phyloP scores from a whole-genome alignment of 1,140 invertebrate species.

The Apis mellifera region DNA sequence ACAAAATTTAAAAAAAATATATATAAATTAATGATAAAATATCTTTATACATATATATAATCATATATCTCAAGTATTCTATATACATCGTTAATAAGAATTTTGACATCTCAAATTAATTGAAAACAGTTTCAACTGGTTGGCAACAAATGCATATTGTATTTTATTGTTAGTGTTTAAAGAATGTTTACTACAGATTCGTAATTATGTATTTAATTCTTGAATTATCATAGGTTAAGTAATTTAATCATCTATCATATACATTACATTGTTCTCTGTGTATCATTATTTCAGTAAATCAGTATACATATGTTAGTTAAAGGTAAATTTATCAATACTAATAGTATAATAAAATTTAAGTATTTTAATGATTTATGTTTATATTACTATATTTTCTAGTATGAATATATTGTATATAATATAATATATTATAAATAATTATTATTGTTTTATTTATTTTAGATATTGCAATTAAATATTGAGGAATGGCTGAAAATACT shows the following conservation, averaged over 20 bases:
- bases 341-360: not conserved
- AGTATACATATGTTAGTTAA: not conserved
- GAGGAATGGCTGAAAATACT: constrained; percentile 75
- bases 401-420: not conserved
- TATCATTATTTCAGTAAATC: not conserved
- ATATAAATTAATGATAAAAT: constrained; percentile 9
- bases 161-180: constrained; percentile 39
- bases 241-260: not conserved
- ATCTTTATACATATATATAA: not conserved
- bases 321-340: not conserved
- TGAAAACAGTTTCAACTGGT: constrained; percentile 2
- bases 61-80: constrained; percentile 2
- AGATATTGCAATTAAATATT: constrained; percentile 46
- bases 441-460: constrained; percentile 35
- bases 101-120: constrained; percentile 26
- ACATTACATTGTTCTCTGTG: not conserved
- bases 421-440: not conserved
- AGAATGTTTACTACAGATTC: not conserved
- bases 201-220: not conserved
- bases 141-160: constrained; percentile 36
- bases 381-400: not conserved
- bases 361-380: not conserved
- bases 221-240: constrained; percentile 26
- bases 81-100: not conserved
- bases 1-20: not conserved